Evolutionary conservation across 2,113 vertebrate genomes (phyloP).

Genomic region (Sinosuthora webbiana): DNA sequence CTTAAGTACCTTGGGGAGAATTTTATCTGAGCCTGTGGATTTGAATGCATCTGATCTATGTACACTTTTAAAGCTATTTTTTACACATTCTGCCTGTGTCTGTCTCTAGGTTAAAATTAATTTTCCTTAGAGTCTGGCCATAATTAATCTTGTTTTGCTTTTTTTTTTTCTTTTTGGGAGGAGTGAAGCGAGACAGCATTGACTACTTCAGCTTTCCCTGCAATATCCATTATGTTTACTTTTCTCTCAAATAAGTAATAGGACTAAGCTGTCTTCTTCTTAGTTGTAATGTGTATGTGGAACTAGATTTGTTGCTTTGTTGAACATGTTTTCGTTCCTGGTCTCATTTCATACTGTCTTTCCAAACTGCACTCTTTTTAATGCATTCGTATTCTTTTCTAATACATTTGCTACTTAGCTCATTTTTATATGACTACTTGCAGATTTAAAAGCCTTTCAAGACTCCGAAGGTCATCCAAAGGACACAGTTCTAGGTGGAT

Average conservation of each 20-base stretch:
- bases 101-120: background rate
- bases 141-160: background rate
- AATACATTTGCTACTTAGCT: background rate
- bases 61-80: background rate
- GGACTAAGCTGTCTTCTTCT: background rate
- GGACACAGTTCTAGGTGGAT: background rate
- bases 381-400: background rate
- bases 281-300: background rate
- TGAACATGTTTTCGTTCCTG: background rate
- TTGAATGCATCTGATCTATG: background rate
- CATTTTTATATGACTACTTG: background rate
- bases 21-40: background rate
- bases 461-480: background rate
- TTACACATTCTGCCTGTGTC: background rate
- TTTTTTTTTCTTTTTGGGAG: background rate
- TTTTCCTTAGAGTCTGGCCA: background rate
- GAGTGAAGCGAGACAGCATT: background rate
- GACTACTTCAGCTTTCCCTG: background rate
- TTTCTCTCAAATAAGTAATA: background rate
- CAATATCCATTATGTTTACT: background rate
- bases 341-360: background rate
- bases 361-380: background rate
- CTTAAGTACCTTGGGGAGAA: background rate
- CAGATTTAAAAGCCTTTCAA: background rate
- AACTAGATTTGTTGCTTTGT: background rate